A percentile compares a stretch with the other conserved stretches of the same genome.
These are phyloP conservation scores for Epistrophe grossulariae DNA, from an alignment of 2,888 invertebrate species.

Conservation along the genomic window DNA sequence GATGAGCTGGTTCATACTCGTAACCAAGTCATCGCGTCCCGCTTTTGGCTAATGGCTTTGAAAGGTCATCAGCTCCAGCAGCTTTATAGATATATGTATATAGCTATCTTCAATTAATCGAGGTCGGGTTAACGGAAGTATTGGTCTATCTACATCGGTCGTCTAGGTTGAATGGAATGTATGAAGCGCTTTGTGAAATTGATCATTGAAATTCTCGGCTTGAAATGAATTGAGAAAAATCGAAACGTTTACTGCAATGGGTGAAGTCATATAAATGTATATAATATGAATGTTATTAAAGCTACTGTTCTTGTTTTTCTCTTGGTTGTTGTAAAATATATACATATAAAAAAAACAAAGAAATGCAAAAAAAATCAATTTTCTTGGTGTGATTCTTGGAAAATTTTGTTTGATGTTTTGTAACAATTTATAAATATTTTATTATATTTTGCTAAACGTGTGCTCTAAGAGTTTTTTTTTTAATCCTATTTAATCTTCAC, in stretches of 20 bases:
- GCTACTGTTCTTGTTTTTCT: background rate
- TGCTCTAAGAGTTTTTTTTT: slow-evolving; percentile 36
- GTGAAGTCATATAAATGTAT: background rate
- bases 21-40: no score
- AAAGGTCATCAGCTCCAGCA: no score
- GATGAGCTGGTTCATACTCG: no score
- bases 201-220: background rate
- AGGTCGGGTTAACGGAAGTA: no score
- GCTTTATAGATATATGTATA: no score
- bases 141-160: no score
- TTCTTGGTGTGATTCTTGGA: slow-evolving; percentile 22
- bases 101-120: no score
- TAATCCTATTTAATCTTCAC: background rate
- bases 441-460: slow-evolving; percentile 12
- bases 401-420: slow-evolving; percentile 20
- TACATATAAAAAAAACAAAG: background rate
- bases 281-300: slow-evolving; percentile 2
- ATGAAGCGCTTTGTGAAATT: background rate
- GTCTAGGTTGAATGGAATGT: background rate
- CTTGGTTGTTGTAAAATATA: slow-evolving; percentile 7
- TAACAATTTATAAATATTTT: slow-evolving; percentile 1
- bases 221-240: slow-evolving; percentile 8
- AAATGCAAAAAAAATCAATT: background rate
- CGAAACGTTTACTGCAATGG: background rate
- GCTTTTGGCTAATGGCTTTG: no score